Percentiles rank a stretch among this genome's conserved stretches.
These are phyloP conservation scores for Periophthalmodon schlosseri DNA, from an alignment of 2,113 vertebrate genomes.

Conservation along the genomic window DNA sequence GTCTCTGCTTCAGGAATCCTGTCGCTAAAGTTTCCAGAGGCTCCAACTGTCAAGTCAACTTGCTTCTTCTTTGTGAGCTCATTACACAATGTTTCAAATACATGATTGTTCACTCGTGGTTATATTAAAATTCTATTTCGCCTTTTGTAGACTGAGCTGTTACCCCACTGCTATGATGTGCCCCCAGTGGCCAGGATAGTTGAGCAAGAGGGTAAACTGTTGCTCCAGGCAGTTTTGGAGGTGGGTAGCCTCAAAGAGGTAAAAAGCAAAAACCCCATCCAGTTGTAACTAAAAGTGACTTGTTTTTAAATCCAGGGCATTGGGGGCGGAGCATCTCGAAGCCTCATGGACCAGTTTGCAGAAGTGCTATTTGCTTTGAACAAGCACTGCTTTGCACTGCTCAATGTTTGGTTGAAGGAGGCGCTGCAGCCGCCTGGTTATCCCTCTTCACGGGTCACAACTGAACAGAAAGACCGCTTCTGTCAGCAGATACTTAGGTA, in stretches of 20 bases:
- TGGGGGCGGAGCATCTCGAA: conserved; percentile 93
- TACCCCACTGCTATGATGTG: conserved; percentile 91
- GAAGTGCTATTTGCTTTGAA: conserved; percentile 95
- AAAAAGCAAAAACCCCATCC: not conserved
- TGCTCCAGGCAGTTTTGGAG: conserved; percentile 93
- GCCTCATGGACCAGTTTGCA: conserved; percentile 96
- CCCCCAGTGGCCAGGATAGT: conserved; percentile 88
- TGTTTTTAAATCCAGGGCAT: conserved; percentile 80
- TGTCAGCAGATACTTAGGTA: conserved; percentile 97
- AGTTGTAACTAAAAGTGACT: not conserved
- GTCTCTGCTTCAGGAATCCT: conserved; percentile 83
- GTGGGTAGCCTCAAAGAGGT: conserved; percentile 71
- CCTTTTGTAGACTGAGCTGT: conserved; percentile 87
- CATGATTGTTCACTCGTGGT: not conserved
- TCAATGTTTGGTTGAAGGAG: conserved; percentile 94
- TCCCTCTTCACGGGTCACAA: conserved; percentile 87
- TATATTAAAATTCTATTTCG: conserved; percentile 12
- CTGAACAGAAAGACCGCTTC: conserved; percentile 93
- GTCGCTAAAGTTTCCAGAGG: conserved; percentile 96
- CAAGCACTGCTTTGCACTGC: conserved; percentile 94
- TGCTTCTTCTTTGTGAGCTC: conserved; percentile 95
- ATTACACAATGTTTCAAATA: not conserved
- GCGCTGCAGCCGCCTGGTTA: conserved; percentile 90
- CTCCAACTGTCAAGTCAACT: conserved; percentile 95
- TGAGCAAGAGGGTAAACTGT: conserved; percentile 89